Evolutionary conservation across 2,113 vertebrate species (phyloP), one percentile per base, ranked within the genome.

Genomic region (Seriola quinqueradiata): DNA sequence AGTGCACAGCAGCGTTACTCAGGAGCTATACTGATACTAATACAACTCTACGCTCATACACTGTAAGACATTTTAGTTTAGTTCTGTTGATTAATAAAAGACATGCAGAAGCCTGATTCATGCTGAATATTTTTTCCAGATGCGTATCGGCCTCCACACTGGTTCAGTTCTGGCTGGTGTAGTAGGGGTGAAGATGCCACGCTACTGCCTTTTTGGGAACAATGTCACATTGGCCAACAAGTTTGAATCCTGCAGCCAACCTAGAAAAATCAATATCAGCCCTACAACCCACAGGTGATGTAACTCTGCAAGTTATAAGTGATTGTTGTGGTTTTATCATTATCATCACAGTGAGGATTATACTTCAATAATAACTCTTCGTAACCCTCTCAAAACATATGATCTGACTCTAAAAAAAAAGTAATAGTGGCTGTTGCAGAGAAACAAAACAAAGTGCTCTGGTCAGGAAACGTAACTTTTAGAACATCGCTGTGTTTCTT

Each of bases 171-270:
- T 99, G 90, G 98, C 98, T 75, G 98, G 98, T 60, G 98, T 99
- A 17, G 98, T 99, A 42, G 98, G 98, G 19, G 98, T 99, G 48
- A 97, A 93, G 94, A 99, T 99, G 98, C 98, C 98, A n/a, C 97
- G 98, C 19, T 99, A 99, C 59, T 99, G 98, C 85, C 97, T 99
- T 75, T 99, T 99, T 87, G 98, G 98, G 75, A 99, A 99, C 91
- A 99, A 99, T 16, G 98, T 99, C 81, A 98, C 98, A 3, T 91
- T 99, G 94, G 98, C 98, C 74, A 99, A 99, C 92, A 99, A 99
- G 82, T 99, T 99, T 94, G 98, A 99, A 86, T 99, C 98, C 19
- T 96, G 97, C 94, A 99, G 98, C 82, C 81, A 96, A 52, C 97
- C 98, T 1, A 92, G 97, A 77, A 98, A 95, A 92, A 98, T 99